These are phyloP conservation scores for Drosophila demipolita DNA, from an alignment of 2,888 invertebrate genomes.

Conservation along the genomic window DNA sequence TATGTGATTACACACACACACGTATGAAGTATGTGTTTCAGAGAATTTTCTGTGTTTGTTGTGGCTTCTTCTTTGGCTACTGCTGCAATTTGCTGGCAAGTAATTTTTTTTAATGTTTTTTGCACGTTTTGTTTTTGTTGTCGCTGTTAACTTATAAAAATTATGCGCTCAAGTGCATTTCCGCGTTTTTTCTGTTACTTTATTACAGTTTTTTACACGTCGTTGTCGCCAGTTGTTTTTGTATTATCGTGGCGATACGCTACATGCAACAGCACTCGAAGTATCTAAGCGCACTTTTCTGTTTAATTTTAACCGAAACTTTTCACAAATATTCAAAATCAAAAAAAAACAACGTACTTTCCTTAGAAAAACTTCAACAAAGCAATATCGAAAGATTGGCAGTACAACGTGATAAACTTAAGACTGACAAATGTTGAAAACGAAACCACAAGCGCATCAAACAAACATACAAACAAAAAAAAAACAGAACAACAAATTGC, in stretches of 20 bases:
- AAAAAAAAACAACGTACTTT: slow-evolving; percentile 18
- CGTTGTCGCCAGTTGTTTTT: slow-evolving; percentile 46
- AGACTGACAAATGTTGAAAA: slow-evolving; percentile 24
- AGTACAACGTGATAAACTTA: slow-evolving; percentile 14
- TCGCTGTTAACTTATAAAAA: slow-evolving; percentile 61
- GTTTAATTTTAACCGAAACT: slow-evolving; percentile 6
- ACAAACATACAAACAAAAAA: slow-evolving; percentile 26
- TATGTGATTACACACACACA: not conserved
- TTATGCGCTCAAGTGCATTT: slow-evolving; percentile 79
- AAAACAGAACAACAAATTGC: slow-evolving; percentile 42
- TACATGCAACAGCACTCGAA: slow-evolving; percentile 37
- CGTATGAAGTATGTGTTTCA: not conserved
- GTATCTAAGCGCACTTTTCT: slow-evolving; percentile 18
- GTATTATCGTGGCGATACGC: slow-evolving; percentile 52
- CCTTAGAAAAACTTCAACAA: slow-evolving; percentile 8
- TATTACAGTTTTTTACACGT: slow-evolving; percentile 54
- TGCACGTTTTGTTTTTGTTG: slow-evolving; percentile 39
- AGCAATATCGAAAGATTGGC: not conserved
- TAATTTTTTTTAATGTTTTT: slow-evolving; percentile 41
- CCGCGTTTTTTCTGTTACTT: slow-evolving; percentile 60
- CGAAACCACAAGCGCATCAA: slow-evolving; percentile 44
- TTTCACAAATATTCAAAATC: slow-evolving; percentile 16
- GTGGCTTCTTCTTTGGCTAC: slow-evolving; percentile 52
- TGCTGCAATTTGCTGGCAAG: slow-evolving; percentile 64
- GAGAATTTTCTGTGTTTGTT: slow-evolving; percentile 29